These are phyloP conservation scores for Mythimna vitellina DNA, from an alignment of 2,888 invertebrate species.

Conservation along the genomic window DNA sequence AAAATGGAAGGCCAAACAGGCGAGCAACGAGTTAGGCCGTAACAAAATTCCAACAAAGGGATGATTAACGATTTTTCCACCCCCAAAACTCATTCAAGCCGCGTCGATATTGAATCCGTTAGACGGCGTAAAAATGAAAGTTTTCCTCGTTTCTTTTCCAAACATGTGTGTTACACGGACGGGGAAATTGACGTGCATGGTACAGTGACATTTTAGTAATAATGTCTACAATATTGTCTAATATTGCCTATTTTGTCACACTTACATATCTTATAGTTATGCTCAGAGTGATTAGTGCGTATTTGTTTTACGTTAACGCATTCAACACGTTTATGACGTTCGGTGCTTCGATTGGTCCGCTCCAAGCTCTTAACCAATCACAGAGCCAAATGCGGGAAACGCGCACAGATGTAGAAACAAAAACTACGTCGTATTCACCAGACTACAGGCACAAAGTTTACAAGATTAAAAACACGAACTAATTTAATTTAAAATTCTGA, in stretches of 20 bases:
- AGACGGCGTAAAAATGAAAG: slow-evolving; percentile 90
- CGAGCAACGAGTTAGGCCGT: slow-evolving; percentile 90
- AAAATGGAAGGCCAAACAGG: slow-evolving; percentile 89
- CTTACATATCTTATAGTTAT: too few species aligned
- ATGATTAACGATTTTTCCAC: slow-evolving; percentile 90
- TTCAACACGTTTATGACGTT: too few species aligned
- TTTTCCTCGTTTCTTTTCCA: slow-evolving; percentile 85
- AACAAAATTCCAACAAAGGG: slow-evolving; percentile 90
- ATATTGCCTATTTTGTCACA: not conserved
- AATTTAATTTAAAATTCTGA: not conserved
- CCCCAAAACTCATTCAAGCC: slow-evolving; percentile 88
- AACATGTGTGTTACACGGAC: slow-evolving; percentile 76
- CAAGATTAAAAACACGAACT: too few species aligned
- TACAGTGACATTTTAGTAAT: not conserved
- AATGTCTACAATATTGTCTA: not conserved
- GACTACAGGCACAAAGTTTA: not conserved
- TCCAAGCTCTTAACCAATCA: too few species aligned
- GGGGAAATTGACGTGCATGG: slow-evolving; percentile 26
- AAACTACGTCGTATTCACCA: not conserved
- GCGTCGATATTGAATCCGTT: slow-evolving; percentile 90
- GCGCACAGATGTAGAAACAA: too few species aligned
- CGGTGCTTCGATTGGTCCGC: too few species aligned
- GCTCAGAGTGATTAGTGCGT: not conserved
- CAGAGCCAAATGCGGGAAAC: too few species aligned
- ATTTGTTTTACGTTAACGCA: too few species aligned